These are phyloP conservation scores for Bactericera cockerelli DNA, from an alignment of 1,140 invertebrate genomes.

Conservation along the genomic window DNA sequence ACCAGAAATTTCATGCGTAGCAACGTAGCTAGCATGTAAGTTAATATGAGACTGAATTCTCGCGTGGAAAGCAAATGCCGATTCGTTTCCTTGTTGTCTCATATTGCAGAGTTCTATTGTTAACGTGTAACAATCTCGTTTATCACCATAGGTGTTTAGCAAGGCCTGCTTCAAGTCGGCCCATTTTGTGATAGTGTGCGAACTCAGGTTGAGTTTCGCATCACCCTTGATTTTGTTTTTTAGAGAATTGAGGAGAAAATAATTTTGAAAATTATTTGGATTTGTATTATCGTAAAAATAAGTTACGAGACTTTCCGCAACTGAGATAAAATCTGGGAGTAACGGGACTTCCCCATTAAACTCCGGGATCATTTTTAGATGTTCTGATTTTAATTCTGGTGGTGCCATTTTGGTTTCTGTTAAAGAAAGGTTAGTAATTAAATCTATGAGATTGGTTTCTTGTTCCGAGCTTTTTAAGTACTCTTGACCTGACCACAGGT, in stretches of 20 bases:
- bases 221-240: not conserved
- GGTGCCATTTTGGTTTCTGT: not conserved
- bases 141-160: not conserved
- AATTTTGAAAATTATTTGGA: conserved; percentile 1
- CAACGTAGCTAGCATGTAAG: not conserved
- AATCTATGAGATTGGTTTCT: no score
- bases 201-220: not conserved
- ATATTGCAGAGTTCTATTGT: not conserved
- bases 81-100: not conserved
- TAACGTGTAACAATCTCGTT: not conserved
- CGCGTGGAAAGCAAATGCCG: not conserved
- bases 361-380: not conserved
- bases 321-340: conserved; percentile 24
- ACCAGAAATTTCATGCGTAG: not conserved
- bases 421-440: no score
- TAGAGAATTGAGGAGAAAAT: not conserved
- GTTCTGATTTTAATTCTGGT: not conserved
- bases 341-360: not conserved
- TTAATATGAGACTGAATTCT: not conserved
- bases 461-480: no score
- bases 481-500: no score
- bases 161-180: not conserved
- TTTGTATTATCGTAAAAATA: not conserved
- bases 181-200: not conserved
- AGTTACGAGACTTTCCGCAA: not conserved